Base-by-base conservation (phyloP, 2,797 vertebrate genomes). In the Dallia pectoralis region DNA sequence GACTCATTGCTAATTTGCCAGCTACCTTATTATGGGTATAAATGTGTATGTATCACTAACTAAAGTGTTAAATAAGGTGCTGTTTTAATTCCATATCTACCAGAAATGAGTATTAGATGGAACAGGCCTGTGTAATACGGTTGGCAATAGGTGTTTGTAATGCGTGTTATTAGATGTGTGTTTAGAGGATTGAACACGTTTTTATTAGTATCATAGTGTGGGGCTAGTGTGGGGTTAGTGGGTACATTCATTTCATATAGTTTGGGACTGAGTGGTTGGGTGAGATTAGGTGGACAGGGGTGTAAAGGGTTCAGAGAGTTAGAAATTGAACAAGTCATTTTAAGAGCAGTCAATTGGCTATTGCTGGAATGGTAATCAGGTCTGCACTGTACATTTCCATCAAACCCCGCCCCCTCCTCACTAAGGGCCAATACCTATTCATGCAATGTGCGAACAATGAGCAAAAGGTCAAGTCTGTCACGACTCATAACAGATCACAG, bases 401-500 rank as follows among this genome's bases (percentile, higher is more conserved):
- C n/a, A n/a, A 30, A 63, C 25, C 14, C 16, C 30, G 29, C 61
- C 29, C 11, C 14, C 14, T 19, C 61, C 61, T 30, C 14, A 63
- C 16, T 32, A 63, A 63, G 15, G 27, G 27, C 61, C 29, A 30
- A 15, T 29, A 9, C 61, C 30, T 27, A 63, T 63, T 27, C 30
- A 11, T 32, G 25, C 30, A 63, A 63, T 63, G 61, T 29, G 27
- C 29, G 18, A 15, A 15, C 25, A 29, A 27, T 63, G 29, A 63
- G 25, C 25, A 63, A 14, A 15, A 18, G 16, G 3, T 19, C 3
- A 27, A 51, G 4, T 68, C 16, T 65, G 32, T 65, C 9, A 72
- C 4, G 44, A 70, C 68, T 79, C 40, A 63, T 77, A 72, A 79
- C 62, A 64, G 51, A 81, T 82, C 79, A 85, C 83, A 86, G 81